Evolutionary conservation across 2,113 vertebrate species (phyloP).

Genomic region (Sinocyclocheilus rhinocerous): DNA sequence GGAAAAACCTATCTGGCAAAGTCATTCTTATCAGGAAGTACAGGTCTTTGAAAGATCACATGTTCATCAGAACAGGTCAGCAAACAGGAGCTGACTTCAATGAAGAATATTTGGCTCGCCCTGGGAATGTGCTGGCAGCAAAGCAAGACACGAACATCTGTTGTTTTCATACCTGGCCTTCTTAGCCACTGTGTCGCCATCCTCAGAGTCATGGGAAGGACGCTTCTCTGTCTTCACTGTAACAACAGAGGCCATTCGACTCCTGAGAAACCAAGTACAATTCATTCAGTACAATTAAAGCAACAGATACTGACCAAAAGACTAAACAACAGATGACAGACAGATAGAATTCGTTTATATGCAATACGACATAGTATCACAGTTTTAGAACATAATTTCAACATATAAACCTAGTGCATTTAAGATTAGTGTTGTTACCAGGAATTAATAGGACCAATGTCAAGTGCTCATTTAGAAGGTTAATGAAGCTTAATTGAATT

Average conservation of each 20-base stretch:
- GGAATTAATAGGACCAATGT: background rate
- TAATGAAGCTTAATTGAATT: background rate
- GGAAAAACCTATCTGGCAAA: background rate
- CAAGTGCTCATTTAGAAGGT: background rate
- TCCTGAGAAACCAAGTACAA: constrained; percentile 65
- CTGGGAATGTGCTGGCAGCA: constrained; percentile 8
- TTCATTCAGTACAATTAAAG: background rate
- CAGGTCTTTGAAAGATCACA: background rate
- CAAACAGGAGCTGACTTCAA: background rate
- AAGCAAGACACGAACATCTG: constrained; percentile 15
- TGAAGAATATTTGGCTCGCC: background rate
- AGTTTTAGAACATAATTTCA: background rate
- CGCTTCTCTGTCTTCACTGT: constrained; percentile 83
- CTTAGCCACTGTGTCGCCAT: constrained; percentile 86
- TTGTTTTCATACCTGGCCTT: constrained; percentile 84
- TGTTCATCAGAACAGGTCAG: background rate
- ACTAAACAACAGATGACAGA: background rate
- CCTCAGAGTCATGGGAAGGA: constrained; percentile 77
- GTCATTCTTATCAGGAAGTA: background rate
- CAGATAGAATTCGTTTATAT: background rate
- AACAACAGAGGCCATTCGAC: constrained; percentile 90
- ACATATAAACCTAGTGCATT: too few relatives aligned
- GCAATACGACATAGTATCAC: background rate
- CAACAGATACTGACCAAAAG: background rate
- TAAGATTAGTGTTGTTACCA: background rate